Percentiles rank a stretch among this genome's conserved stretches.
phyloP scores from a whole-genome alignment of 2,888 invertebrate genomes.

The Sphaerophoria rueppellii region DNA sequence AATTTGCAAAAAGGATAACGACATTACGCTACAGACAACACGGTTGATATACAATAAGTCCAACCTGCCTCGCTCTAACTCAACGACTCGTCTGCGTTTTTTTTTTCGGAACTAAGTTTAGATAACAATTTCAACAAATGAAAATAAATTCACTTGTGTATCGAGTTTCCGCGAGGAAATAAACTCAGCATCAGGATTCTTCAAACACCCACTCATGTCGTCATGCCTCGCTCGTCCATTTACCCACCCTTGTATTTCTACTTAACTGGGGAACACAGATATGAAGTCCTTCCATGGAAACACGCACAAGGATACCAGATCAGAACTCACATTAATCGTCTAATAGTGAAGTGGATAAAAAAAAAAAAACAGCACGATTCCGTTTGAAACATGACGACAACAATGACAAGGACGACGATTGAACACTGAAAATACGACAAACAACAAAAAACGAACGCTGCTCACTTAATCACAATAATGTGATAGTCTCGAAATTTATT shows the following conservation, averaged over 20 bases:
- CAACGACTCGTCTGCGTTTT: not conserved
- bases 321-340: constrained; percentile 63
- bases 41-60: not conserved
- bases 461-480: constrained; percentile 74
- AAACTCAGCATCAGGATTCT: constrained; percentile 67
- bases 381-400: constrained; percentile 57
- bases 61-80: not conserved
- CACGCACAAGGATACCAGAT: constrained; percentile 68
- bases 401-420: constrained; percentile 49
- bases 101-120: constrained; percentile 41
- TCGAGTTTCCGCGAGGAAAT: constrained; percentile 69
- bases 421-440: not conserved
- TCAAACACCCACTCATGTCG: constrained; percentile 2
- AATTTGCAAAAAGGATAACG: constrained; percentile 71
- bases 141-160: constrained; percentile 73
- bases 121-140: constrained; percentile 72
- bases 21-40: constrained; percentile 2
- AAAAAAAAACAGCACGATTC: constrained; percentile 62
- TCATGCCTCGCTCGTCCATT: not conserved
- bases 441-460: constrained; percentile 59
- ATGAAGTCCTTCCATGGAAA: constrained; percentile 17
- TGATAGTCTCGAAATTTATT: constrained; percentile 71
- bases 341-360: constrained; percentile 33
- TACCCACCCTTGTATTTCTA: not conserved
- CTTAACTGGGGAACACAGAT: not conserved